Conservation (phyloP, 2,888 invertebrate species). For the Eurytoma californica region DNA sequence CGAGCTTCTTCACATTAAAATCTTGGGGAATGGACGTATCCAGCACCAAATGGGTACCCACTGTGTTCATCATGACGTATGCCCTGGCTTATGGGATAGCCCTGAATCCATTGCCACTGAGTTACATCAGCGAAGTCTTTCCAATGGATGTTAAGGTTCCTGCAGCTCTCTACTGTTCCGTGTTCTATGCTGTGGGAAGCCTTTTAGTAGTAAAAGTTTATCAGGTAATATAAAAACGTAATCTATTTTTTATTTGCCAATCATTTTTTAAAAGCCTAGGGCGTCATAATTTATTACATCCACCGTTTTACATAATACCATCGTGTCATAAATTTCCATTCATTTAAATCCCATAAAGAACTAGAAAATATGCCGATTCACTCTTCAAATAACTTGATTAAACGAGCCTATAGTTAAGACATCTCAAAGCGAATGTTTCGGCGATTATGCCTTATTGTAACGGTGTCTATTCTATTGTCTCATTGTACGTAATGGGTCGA, state of each 20-base stretch:
- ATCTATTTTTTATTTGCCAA: neutral
- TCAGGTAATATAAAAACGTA: conserved; percentile 64
- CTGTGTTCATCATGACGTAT: conserved; percentile 68
- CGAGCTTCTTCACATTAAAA: conserved; percentile 67
- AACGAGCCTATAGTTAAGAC: too few relatives aligned
- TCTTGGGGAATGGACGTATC: conserved; percentile 63
- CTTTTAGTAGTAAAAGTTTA: conserved; percentile 68
- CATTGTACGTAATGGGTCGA: neutral
- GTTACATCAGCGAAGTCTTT: conserved; percentile 72
- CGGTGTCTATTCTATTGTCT: conserved; percentile 7
- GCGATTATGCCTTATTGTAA: neutral
- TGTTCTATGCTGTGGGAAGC: conserved; percentile 69
- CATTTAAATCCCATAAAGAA: too few relatives aligned
- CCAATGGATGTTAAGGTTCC: conserved; percentile 71
- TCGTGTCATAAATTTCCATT: too few relatives aligned
- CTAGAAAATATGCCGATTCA: too few relatives aligned
- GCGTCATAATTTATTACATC: too few relatives aligned
- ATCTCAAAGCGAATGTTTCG: neutral
- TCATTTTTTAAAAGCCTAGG: neutral
- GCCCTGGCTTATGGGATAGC: conserved; percentile 69
- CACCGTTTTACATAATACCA: too few relatives aligned
- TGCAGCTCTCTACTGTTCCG: conserved; percentile 68
- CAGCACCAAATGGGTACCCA: conserved; percentile 67
- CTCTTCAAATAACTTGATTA: too few relatives aligned
- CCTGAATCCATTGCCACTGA: conserved; percentile 70